Conservation (phyloP, 2,888 invertebrate species). For the Phalangium opilio region DNA sequence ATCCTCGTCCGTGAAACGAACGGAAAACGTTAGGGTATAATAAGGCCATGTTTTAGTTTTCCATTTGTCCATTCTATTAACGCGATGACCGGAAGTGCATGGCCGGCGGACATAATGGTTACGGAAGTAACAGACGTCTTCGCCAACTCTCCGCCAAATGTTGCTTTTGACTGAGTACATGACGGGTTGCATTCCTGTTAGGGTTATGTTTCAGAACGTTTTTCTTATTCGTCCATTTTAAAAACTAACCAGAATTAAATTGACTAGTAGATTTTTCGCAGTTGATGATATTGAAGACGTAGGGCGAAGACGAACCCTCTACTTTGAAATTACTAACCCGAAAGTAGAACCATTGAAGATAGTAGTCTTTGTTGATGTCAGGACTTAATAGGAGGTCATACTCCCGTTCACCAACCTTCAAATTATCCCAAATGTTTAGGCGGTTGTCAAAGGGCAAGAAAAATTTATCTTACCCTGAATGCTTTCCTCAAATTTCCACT, state of each 20-base stretch:
- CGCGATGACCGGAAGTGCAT: conserved; percentile 22
- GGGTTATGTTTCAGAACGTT: too few species aligned
- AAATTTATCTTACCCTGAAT: conserved; percentile 48
- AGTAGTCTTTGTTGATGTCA: conserved; percentile 59
- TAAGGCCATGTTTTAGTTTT: conserved; percentile 31
- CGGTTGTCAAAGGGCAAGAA: too few species aligned
- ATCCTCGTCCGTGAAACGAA: conserved; percentile 53
- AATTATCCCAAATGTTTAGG: too few species aligned
- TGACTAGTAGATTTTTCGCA: conserved; percentile 73
- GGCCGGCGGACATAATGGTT: conserved; percentile 39
- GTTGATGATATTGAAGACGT: conserved; percentile 72
- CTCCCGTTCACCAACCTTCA: conserved; percentile 52
- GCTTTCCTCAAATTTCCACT: conserved; percentile 68
- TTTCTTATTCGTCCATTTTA: too few species aligned
- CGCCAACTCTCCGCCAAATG: conserved; percentile 48
- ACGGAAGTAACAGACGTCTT: conserved; percentile 64
- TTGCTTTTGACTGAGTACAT: conserved; percentile 66
- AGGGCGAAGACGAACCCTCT: conserved; percentile 37
- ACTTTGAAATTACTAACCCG: conserved; percentile 60
- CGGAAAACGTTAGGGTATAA: conserved; percentile 60
- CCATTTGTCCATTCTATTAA: conserved; percentile 29
- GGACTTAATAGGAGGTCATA: conserved; percentile 69
- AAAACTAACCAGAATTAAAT: conserved; percentile 57
- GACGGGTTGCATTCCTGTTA: conserved; percentile 67
- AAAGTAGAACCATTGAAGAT: conserved; percentile 83